These are phyloP conservation scores for Cotesia glomerata DNA, from an alignment of 1,140 invertebrate species.

Conservation along the genomic window DNA sequence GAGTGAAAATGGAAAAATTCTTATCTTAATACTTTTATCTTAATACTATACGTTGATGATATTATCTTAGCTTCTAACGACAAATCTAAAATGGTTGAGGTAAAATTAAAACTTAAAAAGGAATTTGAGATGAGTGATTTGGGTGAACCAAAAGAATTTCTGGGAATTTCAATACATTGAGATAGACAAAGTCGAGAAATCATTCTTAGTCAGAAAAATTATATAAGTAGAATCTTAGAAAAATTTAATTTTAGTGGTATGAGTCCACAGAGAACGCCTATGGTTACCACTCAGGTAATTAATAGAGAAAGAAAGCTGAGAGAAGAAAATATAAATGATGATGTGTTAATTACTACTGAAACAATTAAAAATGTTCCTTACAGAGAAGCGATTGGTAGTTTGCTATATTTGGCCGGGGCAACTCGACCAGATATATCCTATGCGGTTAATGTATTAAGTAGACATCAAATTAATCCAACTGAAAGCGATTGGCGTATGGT, in stretches of 20 bases:
- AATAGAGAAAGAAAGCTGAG: constrained; percentile 20
- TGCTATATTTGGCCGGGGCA: constrained; percentile 46
- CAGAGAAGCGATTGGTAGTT: constrained; percentile 45
- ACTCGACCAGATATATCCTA: constrained; percentile 51
- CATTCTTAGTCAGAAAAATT: constrained; percentile 16
- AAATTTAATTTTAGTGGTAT: constrained; percentile 21
- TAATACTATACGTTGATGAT: constrained; percentile 26
- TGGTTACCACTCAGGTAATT: constrained; percentile 22
- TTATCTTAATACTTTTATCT: too few species aligned
- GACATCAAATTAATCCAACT: constrained; percentile 36
- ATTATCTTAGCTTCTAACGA: constrained; percentile 22
- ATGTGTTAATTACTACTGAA: constrained; percentile 6
- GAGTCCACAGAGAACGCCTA: constrained; percentile 23
- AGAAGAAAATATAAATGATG: constrained; percentile 14
- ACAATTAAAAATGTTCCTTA: constrained; percentile 32
- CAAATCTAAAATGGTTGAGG: constrained; percentile 7
- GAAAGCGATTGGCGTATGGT: constrained; percentile 1
- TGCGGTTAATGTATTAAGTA: constrained; percentile 44
- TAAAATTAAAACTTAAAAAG: constrained; percentile 7
- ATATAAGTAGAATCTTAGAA: constrained; percentile 21
- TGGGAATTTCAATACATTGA: constrained; percentile 19
- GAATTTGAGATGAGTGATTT: constrained; percentile 23
- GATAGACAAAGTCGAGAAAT: constrained; percentile 20
- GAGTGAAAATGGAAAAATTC: constrained; percentile 13
- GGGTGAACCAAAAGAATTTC: constrained; percentile 18